Percentiles rank a stretch among this genome's conserved stretches.
Evolutionary conservation across 2,797 vertebrate genomes (phyloP).

Genomic region (Schizopygopsis pylzovi): DNA sequence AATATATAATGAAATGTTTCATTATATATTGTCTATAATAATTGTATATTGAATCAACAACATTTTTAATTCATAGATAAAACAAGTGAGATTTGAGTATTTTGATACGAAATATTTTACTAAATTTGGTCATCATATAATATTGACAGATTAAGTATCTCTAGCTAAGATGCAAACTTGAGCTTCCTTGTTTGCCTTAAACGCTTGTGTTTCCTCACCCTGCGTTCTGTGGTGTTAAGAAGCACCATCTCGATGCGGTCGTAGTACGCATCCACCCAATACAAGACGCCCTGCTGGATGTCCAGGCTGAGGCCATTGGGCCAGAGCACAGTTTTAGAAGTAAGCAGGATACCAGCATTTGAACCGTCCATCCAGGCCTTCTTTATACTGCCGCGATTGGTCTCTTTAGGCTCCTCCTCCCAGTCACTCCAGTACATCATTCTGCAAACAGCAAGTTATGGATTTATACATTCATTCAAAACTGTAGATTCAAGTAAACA

Average conservation of each 20-base stretch:
- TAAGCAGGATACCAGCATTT: constrained; percentile 90
- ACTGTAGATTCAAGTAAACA: neutral
- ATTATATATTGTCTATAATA: neutral
- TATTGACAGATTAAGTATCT: neutral
- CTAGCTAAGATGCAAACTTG: neutral
- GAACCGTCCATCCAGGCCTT: constrained; percentile 98
- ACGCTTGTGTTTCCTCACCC: constrained; percentile 73
- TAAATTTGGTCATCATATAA: neutral
- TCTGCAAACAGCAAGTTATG: constrained; percentile 68
- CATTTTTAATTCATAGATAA: neutral
- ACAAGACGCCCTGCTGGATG: constrained; percentile 89
- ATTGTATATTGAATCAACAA: neutral
- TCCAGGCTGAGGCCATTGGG: constrained; percentile 96
- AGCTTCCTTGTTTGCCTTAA: neutral
- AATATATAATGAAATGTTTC: neutral
- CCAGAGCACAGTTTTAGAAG: constrained; percentile 96
- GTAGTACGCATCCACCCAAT: constrained; percentile 98
- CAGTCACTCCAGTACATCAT: constrained; percentile 99
- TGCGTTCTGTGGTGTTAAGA: constrained; percentile 89
- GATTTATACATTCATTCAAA: neutral
- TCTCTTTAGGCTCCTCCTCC: constrained; percentile 97
- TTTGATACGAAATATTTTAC: neutral
- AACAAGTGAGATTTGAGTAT: neutral
- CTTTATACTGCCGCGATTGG: constrained; percentile 94
- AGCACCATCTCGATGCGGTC: constrained; percentile 95